Base-by-base conservation (phyloP, 2,888 invertebrate species). In the Alloscopus bannaensis region DNA sequence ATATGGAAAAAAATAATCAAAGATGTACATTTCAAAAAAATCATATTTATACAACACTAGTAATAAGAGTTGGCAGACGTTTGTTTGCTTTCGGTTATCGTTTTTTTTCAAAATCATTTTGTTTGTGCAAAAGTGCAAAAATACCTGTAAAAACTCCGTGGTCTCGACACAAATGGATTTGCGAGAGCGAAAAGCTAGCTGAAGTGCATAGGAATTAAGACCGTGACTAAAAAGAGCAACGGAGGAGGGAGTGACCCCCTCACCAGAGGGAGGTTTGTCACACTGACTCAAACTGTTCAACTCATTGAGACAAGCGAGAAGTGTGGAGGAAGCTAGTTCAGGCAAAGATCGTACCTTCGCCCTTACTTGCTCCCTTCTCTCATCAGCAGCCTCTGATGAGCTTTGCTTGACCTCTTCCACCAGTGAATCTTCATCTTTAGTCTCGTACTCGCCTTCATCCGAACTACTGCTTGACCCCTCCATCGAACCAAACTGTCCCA, bases 311-410 rank as follows among this genome's bases (percentile, higher is more conserved):
- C 72, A 83, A 82, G 83, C 82, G 69, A 72, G 81, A 71, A 79
- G 75, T 66, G 70, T 79, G 78, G 83, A 81, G 80, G 81, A 83
- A 76, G 83, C 80, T 77, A 85, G 84, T 80, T 86, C 86, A 82
- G 86, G 86, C 81, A 85, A 83, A 84, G 86, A 86, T 73, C 83
- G 81, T 82, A 85, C 85, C 86, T 85, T 85, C 81, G 81, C 84
- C 80, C 83, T 84, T 66, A 81, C 84, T 82, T 80, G 79, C 81
- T 84, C 83, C 76, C 80, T 81, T 73, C 77, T 76, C 73, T 78
- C 83, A 80, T 80, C 80, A 71, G 66, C 79, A 68, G 72, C 68
- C 64, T 59, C 73, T 72, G 77, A 78, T 64, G 78, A 79, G 62
- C 71, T 64, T 71, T 70, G 78, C 64, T 71, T 78, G 70, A 78